These are phyloP conservation scores for Brachymystax lenok DNA, from an alignment of 2,797 vertebrate species.

Conservation along the genomic window DNA sequence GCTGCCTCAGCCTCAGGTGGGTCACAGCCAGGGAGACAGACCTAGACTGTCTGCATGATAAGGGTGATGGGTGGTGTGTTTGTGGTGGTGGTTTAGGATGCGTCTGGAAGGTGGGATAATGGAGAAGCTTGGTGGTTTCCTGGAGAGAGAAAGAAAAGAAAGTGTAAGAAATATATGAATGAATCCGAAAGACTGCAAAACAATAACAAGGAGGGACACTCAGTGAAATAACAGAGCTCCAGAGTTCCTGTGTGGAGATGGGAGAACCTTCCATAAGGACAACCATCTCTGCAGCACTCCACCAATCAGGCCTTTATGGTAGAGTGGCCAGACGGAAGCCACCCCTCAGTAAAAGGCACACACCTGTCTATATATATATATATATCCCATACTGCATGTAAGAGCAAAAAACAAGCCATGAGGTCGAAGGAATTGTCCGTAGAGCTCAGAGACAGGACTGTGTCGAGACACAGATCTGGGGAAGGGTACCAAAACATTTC, in stretches of 20 bases:
- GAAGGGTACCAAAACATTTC: no score
- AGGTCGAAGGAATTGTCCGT: not conserved
- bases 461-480: no score
- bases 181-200: not conserved
- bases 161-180: not conserved
- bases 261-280: no score
- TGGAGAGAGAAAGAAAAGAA: conserved; percentile 12
- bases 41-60: conserved; percentile 65
- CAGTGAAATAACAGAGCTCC: not conserved
- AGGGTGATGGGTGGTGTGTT: not conserved
- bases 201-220: not conserved
- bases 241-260: no score
- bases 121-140: not conserved
- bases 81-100: not conserved
- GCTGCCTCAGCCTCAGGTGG: conserved; percentile 21
- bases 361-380: no score
- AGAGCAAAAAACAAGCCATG: no score
- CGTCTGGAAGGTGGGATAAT: not conserved
- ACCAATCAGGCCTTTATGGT: no score
- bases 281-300: no score
- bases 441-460: not conserved
- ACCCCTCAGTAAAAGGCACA: no score
- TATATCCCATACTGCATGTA: no score
- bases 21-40: conserved; percentile 23
- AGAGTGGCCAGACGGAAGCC: not conserved